These are phyloP conservation scores for Microdon myrmicae DNA, from an alignment of 2,888 invertebrate species.

Conservation along the genomic window DNA sequence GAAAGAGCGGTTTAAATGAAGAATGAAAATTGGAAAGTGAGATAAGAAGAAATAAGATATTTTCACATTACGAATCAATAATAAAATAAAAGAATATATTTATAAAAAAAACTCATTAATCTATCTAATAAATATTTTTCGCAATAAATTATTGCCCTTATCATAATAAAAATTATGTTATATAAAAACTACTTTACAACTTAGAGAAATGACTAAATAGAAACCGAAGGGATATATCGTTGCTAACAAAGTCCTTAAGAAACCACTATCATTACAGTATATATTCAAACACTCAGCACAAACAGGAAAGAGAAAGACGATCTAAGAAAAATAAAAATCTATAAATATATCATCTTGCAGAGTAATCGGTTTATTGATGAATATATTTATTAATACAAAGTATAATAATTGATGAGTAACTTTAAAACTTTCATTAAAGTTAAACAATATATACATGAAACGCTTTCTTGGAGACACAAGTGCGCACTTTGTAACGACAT, in stretches of 20 bases:
- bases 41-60: conserved; percentile 38
- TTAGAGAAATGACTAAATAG: conserved; percentile 20
- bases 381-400: conserved; percentile 31
- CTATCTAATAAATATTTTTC: conserved; percentile 41
- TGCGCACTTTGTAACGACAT: too few relatives aligned
- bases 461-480: too few relatives aligned
- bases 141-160: conserved; percentile 49
- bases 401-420: conserved; percentile 16
- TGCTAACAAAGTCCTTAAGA: conserved; percentile 28
- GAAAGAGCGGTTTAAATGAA: conserved; percentile 15
- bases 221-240: conserved; percentile 32
- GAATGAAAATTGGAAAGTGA: conserved; percentile 17
- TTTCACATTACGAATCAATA: conserved; percentile 42
- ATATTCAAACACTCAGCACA: conserved; percentile 53
- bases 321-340: too few relatives aligned
- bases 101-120: conserved; percentile 45
- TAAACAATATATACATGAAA: too few relatives aligned
- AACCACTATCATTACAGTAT: conserved; percentile 24
- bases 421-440: too few relatives aligned
- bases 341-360: conserved; percentile 36
- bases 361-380: conserved; percentile 34
- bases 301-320: too few relatives aligned
- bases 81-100: conserved; percentile 39
- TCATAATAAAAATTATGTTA: conserved; percentile 27
- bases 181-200: conserved; percentile 35